phyloP scores from a whole-genome alignment of 2,888 invertebrate genomes.

The Mamestra brassicae region DNA sequence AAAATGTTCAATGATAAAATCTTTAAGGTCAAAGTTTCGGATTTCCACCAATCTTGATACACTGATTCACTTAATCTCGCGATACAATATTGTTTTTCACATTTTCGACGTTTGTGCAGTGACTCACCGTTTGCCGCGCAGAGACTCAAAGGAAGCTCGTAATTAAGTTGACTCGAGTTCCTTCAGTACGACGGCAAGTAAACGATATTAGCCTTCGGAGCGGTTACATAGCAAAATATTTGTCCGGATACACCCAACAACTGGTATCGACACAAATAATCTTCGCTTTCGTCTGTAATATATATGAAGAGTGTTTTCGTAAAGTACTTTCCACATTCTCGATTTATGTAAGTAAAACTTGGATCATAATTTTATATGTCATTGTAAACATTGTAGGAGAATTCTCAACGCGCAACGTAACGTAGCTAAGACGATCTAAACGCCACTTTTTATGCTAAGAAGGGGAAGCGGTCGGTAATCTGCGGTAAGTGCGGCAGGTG shows the following conservation, averaged over 20 bases:
- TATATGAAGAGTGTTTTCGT: conserved; percentile 3
- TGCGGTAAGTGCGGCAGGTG: conserved; percentile 81
- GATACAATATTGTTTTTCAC: conserved; percentile 70
- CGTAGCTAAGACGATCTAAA: conserved; percentile 62
- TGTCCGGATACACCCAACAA: conserved; percentile 59
- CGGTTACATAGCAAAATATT: conserved; percentile 70
- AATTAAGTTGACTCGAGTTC: conserved; percentile 77
- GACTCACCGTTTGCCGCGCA: conserved; percentile 8
- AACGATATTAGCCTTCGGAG: conserved; percentile 75
- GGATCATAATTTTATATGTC: conserved; percentile 31
- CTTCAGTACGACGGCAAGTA: conserved; percentile 73
- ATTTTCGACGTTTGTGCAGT: conserved; percentile 64
- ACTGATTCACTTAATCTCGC: conserved; percentile 63
- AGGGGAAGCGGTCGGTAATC: conserved; percentile 77
- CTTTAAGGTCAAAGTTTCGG: conserved; percentile 28
- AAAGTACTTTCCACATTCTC: background rate
- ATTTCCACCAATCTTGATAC: conserved; percentile 43
- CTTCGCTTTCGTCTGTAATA: conserved; percentile 11
- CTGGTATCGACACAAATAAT: conserved; percentile 32
- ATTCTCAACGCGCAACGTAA: conserved; percentile 52
- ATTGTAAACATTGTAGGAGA: conserved; percentile 40
- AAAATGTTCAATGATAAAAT: conserved; percentile 42
- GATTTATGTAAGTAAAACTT: conserved; percentile 27
- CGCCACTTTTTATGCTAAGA: conserved; percentile 77
- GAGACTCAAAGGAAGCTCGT: conserved; percentile 75